Evolutionary conservation across 2,113 vertebrate genomes (phyloP), one percentile per base, ranked within the genome.

Genomic region (Trogon melanurus): DNA sequence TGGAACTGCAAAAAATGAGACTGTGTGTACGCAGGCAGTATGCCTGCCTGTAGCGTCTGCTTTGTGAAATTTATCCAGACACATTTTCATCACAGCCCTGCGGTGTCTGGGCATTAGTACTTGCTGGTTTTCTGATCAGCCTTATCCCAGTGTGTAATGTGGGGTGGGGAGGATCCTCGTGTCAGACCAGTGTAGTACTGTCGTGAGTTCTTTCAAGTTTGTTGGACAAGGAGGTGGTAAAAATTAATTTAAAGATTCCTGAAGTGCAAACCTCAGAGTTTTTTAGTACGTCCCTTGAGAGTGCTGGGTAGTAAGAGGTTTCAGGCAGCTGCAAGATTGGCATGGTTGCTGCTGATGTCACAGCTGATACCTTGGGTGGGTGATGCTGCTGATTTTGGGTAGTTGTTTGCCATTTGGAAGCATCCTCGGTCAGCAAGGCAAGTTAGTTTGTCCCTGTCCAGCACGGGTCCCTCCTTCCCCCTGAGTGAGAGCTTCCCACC

Each of bases 51-150:
- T 12, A 16, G 21, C 6, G 3, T 34, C 34, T 79, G 32, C 38
- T 64, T n/a, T 30, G 1, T 58, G 22, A 12, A n/a, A 38, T 16
- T 38, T 12, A 19, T 11, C 41, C 7, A 27, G 64, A 22, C 11
- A 9, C 0, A 0, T 54, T 65, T 62, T 62, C 4, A 5, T 79
- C 8, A 6, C 32, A 1, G 0, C 26, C 64, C 36, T 10, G 13
- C 41, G 6, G 19, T 66, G 19, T 15, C 7, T 0, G 1, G 11
- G 15, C 11, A 16, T 36, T 48, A 34, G 9, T 0, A 3, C 27
- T 20, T 44, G 29, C 18, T 79, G 50, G 13, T 67, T 87, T 82
- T 62, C 17, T 47, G 25, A 27, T 22, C 61, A 45, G 36, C 61
- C 51, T 34, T 30, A 3, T 5, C 2, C 2, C n/a, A 27, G 15